phyloP scores from a whole-genome alignment of 2,113 vertebrate genomes.

The Atlantisia rogersi region DNA sequence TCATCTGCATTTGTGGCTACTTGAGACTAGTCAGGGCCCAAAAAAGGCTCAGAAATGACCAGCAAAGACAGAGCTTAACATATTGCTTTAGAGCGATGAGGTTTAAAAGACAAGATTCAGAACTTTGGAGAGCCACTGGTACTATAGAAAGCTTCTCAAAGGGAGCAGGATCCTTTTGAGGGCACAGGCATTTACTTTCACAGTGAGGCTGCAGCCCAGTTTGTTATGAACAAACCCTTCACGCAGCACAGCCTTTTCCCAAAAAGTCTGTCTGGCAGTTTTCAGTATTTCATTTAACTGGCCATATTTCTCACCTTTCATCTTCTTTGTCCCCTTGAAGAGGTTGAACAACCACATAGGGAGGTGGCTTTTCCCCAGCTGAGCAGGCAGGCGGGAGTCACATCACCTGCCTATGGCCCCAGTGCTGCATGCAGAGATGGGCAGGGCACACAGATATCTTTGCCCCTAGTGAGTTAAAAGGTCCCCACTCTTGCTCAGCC shows the following conservation, averaged over 20 bases:
- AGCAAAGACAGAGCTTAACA: not conserved
- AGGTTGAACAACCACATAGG: not conserved
- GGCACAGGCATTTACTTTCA: not conserved
- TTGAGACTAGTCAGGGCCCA: not conserved
- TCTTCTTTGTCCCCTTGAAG: not conserved
- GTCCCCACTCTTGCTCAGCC: not conserved
- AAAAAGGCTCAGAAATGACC: not conserved
- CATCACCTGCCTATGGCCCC: rapidly evolving
- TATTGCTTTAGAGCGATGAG: not conserved
- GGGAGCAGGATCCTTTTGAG: not conserved
- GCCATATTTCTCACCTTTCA: not conserved
- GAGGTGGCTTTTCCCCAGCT: not conserved
- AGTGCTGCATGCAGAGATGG: rapidly evolving
- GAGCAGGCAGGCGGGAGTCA: not conserved
- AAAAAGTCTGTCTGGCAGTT: not conserved
- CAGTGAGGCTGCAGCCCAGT: not conserved
- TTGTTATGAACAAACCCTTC: not conserved
- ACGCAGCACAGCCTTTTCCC: not conserved
- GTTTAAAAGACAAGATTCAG: not conserved
- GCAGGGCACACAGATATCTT: not conserved
- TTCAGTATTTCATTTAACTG: not conserved
- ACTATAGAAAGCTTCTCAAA: not conserved
- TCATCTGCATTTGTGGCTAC: not conserved
- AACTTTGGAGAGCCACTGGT: not conserved
- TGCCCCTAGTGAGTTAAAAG: not conserved